phyloP scores from a whole-genome alignment of 2,113 vertebrate genomes.

The Aspiorhynchus laticeps region DNA sequence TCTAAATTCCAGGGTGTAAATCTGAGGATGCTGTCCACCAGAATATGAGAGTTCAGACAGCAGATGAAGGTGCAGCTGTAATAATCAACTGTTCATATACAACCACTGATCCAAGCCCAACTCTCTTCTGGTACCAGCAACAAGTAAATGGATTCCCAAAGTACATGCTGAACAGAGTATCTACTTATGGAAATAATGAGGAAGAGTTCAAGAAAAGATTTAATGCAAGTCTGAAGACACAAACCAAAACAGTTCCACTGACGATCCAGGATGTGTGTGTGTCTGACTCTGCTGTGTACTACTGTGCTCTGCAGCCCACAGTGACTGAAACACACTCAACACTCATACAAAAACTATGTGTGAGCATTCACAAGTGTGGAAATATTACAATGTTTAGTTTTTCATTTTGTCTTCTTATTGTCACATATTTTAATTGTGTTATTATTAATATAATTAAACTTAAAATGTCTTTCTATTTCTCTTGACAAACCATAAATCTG shows the following conservation, averaged over 20 bases:
- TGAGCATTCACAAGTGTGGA: not conserved
- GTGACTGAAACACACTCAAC: too few species aligned
- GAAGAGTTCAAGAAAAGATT: too few species aligned
- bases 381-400: not conserved
- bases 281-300: too few species aligned
- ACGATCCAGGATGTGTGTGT: not conserved
- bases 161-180: not conserved
- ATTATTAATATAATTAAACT: too few species aligned
- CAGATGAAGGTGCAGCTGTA: not conserved
- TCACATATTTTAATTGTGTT: not conserved
- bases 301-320: too few species aligned
- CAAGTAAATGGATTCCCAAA: not conserved
- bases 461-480: not conserved
- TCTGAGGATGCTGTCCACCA: not conserved
- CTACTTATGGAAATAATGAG: not conserved
- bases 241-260: not conserved
- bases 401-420: too few species aligned
- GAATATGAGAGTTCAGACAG: not conserved
- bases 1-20: not conserved
- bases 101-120: not conserved
- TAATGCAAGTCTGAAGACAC: too few species aligned
- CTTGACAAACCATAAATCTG: not conserved
- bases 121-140: slow-evolving; percentile 4
- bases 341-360: not conserved
- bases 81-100: not conserved